Conservation (phyloP, 37 sponge, comb jelly and placozoan species). For the Mnemiopsis leidyi region DNA sequence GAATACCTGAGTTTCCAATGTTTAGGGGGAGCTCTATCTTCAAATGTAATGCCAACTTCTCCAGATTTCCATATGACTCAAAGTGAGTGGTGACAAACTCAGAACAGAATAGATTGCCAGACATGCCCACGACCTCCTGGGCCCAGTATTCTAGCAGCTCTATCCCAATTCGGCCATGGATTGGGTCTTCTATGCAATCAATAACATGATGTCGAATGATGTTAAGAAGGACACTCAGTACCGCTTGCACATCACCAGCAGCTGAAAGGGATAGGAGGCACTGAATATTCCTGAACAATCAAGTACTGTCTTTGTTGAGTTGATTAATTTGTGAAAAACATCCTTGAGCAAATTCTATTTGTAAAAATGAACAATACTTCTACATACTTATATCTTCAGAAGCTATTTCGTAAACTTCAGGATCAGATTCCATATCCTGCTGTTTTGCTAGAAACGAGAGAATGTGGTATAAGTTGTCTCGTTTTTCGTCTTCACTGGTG, state of each 20-base stretch:
- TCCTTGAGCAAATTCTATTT: no score
- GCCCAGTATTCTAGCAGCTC: conserved; percentile 15
- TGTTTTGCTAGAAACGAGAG: not conserved
- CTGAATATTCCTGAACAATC: not conserved
- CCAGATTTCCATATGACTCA: not conserved
- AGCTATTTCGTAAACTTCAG: not conserved
- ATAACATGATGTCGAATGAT: not conserved
- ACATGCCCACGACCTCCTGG: not conserved
- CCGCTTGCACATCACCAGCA: not conserved
- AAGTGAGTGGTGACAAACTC: conserved; percentile 13
- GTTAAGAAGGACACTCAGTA: not conserved
- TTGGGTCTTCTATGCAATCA: not conserved
- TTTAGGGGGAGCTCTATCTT: not conserved
- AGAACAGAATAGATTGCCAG: not conserved
- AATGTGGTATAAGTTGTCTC: not conserved
- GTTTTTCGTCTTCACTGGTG: not conserved
- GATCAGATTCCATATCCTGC: not conserved
- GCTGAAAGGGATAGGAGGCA: conserved; percentile 5
- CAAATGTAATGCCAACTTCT: not conserved
- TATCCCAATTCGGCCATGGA: not conserved
- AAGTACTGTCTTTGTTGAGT: not conserved
- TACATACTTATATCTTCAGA: conserved; percentile 25
- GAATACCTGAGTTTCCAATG: no score
- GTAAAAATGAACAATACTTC: no score
- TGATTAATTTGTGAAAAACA: no score